These are phyloP conservation scores for Bombus fervidus DNA, from an alignment of 1,140 invertebrate genomes.

Conservation along the genomic window DNA sequence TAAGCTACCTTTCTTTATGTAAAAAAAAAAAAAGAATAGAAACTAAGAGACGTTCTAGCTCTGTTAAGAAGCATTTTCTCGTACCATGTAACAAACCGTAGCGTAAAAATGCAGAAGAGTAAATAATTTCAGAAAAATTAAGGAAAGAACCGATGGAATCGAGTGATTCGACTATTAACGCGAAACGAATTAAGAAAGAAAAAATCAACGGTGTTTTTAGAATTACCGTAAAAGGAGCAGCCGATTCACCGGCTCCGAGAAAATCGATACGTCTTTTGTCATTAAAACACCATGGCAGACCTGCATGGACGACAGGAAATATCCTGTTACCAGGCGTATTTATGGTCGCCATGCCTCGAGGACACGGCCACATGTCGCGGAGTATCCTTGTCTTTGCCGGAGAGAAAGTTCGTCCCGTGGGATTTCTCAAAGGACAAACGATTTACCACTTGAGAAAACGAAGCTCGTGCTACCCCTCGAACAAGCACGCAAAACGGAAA, in stretches of 20 bases:
- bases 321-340: constrained; percentile 70
- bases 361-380: constrained; percentile 62
- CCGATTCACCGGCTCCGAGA: constrained; percentile 17
- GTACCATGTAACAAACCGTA: no score
- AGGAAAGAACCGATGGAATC: background rate
- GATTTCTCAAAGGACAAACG: constrained; percentile 15
- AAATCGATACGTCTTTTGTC: constrained; percentile 66
- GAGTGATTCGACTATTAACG: background rate
- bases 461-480: background rate
- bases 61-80: no score
- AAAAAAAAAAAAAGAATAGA: no score
- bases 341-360: constrained; percentile 51
- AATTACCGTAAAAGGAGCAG: constrained; percentile 32
- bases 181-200: background rate
- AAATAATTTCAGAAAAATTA: no score
- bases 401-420: constrained; percentile 33
- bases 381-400: constrained; percentile 29
- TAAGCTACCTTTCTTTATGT: no score
- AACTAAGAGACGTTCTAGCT: no score
- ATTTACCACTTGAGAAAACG: constrained; percentile 22
- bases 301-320: constrained; percentile 67
- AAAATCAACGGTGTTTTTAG: background rate
- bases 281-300: constrained; percentile 52
- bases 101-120: no score
- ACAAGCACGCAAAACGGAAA: background rate